These are phyloP conservation scores for Cotesia chilonis DNA, from an alignment of 1,140 invertebrate genomes.

Conservation along the genomic window DNA sequence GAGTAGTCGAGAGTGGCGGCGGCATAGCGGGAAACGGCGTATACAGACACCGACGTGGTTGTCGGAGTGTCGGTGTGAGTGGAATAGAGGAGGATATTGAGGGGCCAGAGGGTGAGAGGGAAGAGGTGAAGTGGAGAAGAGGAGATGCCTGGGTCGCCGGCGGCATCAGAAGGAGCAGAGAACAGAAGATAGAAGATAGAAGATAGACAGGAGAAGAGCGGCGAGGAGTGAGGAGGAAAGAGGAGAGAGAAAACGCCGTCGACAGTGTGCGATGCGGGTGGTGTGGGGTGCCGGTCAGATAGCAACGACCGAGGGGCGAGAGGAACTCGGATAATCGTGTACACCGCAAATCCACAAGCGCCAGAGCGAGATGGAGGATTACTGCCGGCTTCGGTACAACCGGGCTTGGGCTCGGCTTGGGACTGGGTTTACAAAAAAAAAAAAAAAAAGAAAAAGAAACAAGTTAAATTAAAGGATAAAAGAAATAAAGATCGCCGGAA, in stretches of 20 bases:
- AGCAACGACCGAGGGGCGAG: slow-evolving; percentile 29
- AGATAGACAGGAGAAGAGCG: not conserved
- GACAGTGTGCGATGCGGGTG: slow-evolving; percentile 29
- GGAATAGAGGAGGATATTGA: slow-evolving; percentile 8
- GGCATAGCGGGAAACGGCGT: not conserved
- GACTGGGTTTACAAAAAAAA: slow-evolving; percentile 22
- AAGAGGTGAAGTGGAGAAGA: slow-evolving; percentile 26
- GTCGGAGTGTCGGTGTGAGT: no score
- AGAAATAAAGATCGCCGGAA: no score
- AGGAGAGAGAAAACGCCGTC: slow-evolving; percentile 8
- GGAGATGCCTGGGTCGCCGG: slow-evolving; percentile 28
- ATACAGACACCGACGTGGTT: slow-evolving; percentile 17
- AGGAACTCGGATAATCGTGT: slow-evolving; percentile 48
- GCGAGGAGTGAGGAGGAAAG: slow-evolving; percentile 18
- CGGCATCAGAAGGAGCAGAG: slow-evolving; percentile 13
- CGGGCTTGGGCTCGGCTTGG: no score
- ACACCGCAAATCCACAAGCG: slow-evolving; percentile 53
- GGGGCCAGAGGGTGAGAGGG: slow-evolving; percentile 9
- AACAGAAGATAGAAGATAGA: slow-evolving; percentile 15
- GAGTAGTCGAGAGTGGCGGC: slow-evolving; percentile 17
- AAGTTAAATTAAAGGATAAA: no score
- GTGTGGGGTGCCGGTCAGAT: slow-evolving; percentile 23
- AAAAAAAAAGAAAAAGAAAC: slow-evolving; percentile 3
- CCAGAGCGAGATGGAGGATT: slow-evolving; percentile 36
- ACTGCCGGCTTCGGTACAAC: slow-evolving; percentile 1